A percentile compares a stretch with the other conserved stretches of the same genome.
These are phyloP conservation scores for Pammene fasciana DNA, from an alignment of 2,888 invertebrate species.

Conservation along the genomic window DNA sequence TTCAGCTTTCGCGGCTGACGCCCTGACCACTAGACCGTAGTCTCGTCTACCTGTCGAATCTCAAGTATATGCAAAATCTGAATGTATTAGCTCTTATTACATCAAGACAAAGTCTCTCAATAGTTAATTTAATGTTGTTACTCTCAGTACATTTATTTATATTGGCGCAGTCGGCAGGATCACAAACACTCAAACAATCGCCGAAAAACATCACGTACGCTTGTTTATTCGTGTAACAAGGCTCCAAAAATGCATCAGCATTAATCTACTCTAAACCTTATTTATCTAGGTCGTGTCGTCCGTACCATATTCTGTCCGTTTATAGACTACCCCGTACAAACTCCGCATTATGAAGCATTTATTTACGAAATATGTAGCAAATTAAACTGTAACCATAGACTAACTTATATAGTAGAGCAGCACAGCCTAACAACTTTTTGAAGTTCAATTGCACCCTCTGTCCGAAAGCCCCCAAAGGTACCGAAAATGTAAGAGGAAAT, in stretches of 20 bases:
- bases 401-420: no score
- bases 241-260: constrained; percentile 29
- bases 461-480: no score
- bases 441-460: no score
- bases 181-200: constrained; percentile 12
- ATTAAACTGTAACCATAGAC: no score
- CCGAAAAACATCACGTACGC: constrained; percentile 24
- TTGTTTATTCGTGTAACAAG: constrained; percentile 21
- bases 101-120: background rate
- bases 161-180: constrained; percentile 15
- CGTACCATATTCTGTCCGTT: background rate
- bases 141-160: background rate
- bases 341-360: background rate
- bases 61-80: no score
- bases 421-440: no score
- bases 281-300: constrained; percentile 29
- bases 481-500: no score
- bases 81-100: background rate
- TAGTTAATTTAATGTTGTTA: background rate
- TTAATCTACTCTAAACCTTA: constrained; percentile 11
- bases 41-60: no score
- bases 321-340: background rate
- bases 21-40: no score
- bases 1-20: no score
- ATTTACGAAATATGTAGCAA: no score